These are phyloP conservation scores for Triops longicaudatus DNA, from an alignment of 1,140 invertebrate species.

Conservation along the genomic window DNA sequence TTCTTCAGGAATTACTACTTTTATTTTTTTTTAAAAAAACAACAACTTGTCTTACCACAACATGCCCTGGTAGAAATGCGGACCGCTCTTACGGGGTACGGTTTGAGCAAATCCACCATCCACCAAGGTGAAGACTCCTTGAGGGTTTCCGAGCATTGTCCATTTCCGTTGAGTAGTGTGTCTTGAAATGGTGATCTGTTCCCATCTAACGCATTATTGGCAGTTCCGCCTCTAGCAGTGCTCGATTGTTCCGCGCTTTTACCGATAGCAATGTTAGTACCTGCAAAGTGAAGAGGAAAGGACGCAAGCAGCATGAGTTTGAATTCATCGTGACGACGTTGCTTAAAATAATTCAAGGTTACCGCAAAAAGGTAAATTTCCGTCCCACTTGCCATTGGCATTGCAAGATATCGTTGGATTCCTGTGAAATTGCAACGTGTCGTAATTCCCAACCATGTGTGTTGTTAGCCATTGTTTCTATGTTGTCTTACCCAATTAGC, in stretches of 20 bases:
- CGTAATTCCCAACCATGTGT: background rate
- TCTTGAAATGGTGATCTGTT: constrained; percentile 72
- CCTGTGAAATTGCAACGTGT: constrained; percentile 27
- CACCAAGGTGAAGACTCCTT: constrained; percentile 83
- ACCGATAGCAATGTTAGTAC: constrained; percentile 73
- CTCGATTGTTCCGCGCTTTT: constrained; percentile 84
- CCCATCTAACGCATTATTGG: constrained; percentile 76
- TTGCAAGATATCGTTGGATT: constrained; percentile 49
- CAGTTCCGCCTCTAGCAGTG: constrained; percentile 66
- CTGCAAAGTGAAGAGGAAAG: constrained; percentile 40
- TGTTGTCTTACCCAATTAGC: constrained; percentile 48
- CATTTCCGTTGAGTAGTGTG: constrained; percentile 45
- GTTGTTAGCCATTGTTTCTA: background rate
- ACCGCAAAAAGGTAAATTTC: constrained; percentile 75
- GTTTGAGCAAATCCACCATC: constrained; percentile 73
- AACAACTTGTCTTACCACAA: constrained; percentile 64
- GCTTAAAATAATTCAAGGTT: constrained; percentile 36
- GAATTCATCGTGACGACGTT: constrained; percentile 6
- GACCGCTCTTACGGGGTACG: constrained; percentile 73
- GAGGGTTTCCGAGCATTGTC: constrained; percentile 74
- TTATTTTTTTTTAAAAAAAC: too few relatives aligned
- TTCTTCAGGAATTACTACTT: too few relatives aligned
- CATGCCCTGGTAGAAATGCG: constrained; percentile 76
- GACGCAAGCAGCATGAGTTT: background rate
- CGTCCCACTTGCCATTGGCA: constrained; percentile 60